These are phyloP conservation scores for Caradrina clavipalpis DNA, from an alignment of 2,888 invertebrate species.

Conservation along the genomic window DNA sequence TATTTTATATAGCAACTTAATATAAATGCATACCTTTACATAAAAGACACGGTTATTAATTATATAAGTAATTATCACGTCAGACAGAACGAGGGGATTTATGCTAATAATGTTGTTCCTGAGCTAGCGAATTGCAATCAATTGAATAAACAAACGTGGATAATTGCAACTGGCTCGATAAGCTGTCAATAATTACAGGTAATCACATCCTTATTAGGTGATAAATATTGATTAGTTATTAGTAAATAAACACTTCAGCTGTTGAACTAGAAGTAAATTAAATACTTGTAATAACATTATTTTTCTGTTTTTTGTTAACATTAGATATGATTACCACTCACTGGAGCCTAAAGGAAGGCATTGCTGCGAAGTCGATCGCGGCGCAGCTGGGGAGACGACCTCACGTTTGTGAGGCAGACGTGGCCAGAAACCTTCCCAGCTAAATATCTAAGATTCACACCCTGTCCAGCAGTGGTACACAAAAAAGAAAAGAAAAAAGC, in stretches of 20 bases:
- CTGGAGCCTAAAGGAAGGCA: no score
- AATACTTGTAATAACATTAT: background rate
- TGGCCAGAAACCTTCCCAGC: no score
- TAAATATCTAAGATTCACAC: no score
- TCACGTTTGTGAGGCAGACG: no score
- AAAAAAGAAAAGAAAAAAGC: no score
- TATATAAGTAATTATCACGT: slow-evolving; percentile 9
- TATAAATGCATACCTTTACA: slow-evolving; percentile 3
- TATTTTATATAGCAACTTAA: background rate
- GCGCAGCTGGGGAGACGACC: no score
- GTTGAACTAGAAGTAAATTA: background rate
- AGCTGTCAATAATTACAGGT: slow-evolving; percentile 10
- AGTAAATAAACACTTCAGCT: slow-evolving; percentile 12
- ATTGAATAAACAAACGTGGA: slow-evolving; percentile 21
- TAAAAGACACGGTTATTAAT: slow-evolving; percentile 24
- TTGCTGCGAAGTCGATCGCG: no score
- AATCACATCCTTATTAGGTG: slow-evolving; percentile 39
- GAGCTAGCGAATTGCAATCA: slow-evolving; percentile 24
- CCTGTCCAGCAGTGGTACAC: no score
- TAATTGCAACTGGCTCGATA: slow-evolving; percentile 29
- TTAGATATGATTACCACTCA: no score
- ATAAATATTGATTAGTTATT: slow-evolving; percentile 28
- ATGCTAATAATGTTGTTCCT: slow-evolving; percentile 32
- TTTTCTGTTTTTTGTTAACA: background rate
- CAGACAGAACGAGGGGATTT: slow-evolving; percentile 9